A percentile compares a stretch with the other conserved stretches of the same genome.
These are phyloP conservation scores for Subanguina moxae DNA, from an alignment of 1,140 invertebrate species.

Conservation along the genomic window DNA sequence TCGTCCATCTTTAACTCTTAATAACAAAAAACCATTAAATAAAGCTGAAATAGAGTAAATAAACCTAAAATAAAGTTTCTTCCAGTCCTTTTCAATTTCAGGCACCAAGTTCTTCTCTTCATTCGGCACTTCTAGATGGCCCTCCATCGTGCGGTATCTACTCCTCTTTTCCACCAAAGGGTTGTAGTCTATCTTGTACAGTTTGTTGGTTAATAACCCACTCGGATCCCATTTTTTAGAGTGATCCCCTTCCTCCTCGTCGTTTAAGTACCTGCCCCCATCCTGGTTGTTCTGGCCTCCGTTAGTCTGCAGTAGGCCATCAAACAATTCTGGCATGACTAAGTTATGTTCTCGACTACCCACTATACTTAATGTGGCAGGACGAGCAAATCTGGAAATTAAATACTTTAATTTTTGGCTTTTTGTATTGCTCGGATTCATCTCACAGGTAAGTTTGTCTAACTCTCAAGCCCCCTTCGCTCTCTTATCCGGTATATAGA, in stretches of 20 bases:
- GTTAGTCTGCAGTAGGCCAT: background rate
- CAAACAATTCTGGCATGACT: conserved; percentile 6
- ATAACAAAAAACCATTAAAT: too few species aligned
- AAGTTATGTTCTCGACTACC: conserved; percentile 1
- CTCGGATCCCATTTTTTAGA: background rate
- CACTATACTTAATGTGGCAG: background rate
- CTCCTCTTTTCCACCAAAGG: conserved; percentile 43
- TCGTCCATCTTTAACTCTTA: conserved; percentile 54
- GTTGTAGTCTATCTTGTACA: conserved; percentile 42
- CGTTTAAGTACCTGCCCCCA: background rate
- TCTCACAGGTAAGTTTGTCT: background rate
- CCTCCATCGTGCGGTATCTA: conserved; percentile 53
- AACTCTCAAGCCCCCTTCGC: too few species aligned
- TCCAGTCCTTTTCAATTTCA: conserved; percentile 49
- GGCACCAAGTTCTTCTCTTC: conserved; percentile 36
- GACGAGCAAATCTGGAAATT: conserved; percentile 4
- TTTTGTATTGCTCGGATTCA: too few species aligned
- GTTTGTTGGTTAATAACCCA: background rate
- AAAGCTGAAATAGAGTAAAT: conserved; percentile 15
- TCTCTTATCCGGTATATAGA: too few species aligned
- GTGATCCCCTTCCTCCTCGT: background rate
- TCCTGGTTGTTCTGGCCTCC: background rate
- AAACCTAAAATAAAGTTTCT: conserved; percentile 17
- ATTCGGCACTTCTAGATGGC: conserved; percentile 52
- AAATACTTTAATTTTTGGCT: too few species aligned